A percentile compares a stretch with the other conserved stretches of the same genome.
Conservation (phyloP, 2,797 vertebrate species). For the Xenops minutus region DNA sequence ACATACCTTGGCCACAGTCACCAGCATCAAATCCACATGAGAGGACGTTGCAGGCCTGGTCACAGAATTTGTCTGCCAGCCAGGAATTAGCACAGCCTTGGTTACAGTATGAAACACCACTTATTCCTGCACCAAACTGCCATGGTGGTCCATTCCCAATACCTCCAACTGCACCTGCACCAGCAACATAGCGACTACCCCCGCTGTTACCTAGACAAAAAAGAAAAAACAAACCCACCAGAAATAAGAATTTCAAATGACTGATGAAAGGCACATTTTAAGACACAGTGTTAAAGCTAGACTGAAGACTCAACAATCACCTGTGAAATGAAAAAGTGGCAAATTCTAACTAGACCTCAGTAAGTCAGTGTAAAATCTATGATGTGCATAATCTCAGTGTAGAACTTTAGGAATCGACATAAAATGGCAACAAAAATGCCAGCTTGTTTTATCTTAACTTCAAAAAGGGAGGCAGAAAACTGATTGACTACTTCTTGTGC, state of each 20-base stretch:
- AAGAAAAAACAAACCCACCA: not conserved
- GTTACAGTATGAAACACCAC: constrained; percentile 89
- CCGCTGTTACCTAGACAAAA: constrained; percentile 71
- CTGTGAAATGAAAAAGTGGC: not conserved
- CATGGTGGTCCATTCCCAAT: constrained; percentile 84
- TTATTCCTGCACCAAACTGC: constrained; percentile 89
- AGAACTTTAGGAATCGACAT: not conserved
- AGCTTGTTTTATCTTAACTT: not conserved
- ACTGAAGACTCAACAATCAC: not conserved
- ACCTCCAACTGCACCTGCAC: constrained; percentile 73
- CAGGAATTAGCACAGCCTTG: constrained; percentile 98
- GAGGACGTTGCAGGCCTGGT: constrained; percentile 95
- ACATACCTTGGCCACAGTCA: constrained; percentile 93
- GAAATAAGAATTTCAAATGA: not conserved
- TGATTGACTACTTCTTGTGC: not conserved
- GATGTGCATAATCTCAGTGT: not conserved
- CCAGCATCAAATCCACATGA: constrained; percentile 94
- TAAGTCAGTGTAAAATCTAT: not conserved
- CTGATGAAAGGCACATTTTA: not conserved
- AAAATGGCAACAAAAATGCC: not conserved
- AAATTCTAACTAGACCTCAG: not conserved
- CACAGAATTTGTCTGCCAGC: constrained; percentile 98
- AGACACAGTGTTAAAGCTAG: not conserved
- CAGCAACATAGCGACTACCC: constrained; percentile 81
- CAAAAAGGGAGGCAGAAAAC: not conserved